Evolutionary conservation across 2,888 invertebrate genomes (phyloP).

Genomic region (Mactromeris polynyma): DNA sequence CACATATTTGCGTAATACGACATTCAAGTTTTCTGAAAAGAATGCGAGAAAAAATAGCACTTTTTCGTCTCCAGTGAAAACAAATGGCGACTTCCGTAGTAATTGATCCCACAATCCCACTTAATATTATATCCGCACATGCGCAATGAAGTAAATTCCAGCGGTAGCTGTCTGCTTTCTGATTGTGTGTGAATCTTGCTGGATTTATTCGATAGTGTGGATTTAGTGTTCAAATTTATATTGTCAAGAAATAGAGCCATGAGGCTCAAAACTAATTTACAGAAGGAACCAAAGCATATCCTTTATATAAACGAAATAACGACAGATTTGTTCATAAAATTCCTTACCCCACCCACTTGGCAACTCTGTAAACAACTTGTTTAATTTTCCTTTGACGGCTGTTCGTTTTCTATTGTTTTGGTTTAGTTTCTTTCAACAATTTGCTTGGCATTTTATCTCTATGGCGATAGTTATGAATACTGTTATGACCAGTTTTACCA

Average conservation of each 20-base stretch:
- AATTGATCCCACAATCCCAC: conserved; percentile 39
- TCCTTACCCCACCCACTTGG: conserved; percentile 66
- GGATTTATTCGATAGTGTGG: background rate
- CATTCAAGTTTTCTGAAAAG: background rate
- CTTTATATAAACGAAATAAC: conserved; percentile 73
- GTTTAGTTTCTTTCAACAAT: background rate
- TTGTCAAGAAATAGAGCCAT: conserved; percentile 88
- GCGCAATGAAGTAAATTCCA: conserved; percentile 68
- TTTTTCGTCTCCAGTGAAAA: conserved; percentile 79
- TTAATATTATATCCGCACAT: conserved; percentile 55
- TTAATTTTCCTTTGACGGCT: background rate
- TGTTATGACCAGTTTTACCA: too few relatives aligned
- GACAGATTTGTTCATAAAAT: background rate
- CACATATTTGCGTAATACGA: background rate
- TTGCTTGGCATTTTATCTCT: too few relatives aligned
- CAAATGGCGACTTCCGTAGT: conserved; percentile 78
- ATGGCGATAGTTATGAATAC: too few relatives aligned
- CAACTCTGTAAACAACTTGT: conserved; percentile 67
- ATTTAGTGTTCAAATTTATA: background rate
- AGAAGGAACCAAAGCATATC: conserved; percentile 92
- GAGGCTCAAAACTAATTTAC: conserved; percentile 94
- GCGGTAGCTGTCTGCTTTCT: conserved; percentile 58
- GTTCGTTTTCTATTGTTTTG: background rate
- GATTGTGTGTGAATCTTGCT: background rate
- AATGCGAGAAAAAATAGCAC: background rate